Conservation (phyloP, 2,888 invertebrate genomes). For the Pelosia muscerda region DNA sequence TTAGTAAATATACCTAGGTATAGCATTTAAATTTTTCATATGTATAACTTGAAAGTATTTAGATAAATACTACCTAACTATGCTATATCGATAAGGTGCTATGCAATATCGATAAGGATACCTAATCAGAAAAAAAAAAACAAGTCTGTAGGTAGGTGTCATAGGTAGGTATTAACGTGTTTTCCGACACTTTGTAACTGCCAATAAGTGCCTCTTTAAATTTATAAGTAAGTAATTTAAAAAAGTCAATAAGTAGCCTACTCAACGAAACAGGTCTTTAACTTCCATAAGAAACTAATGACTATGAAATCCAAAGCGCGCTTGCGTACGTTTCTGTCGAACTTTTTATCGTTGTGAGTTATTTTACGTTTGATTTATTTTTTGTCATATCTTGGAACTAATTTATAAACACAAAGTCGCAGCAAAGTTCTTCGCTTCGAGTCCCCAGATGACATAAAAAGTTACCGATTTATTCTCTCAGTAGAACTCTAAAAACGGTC, state of each 20-base stretch:
- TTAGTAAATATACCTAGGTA: too few species aligned
- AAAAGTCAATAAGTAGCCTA: background rate
- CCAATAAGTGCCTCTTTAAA: background rate
- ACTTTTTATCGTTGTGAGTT: background rate
- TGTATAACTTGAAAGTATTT: too few species aligned
- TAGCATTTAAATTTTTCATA: too few species aligned
- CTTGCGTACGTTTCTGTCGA: background rate
- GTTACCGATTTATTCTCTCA: too few species aligned
- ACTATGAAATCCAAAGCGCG: background rate
- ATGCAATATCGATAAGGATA: too few species aligned
- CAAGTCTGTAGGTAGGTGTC: too few species aligned
- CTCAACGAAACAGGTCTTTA: background rate
- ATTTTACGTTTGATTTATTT: background rate
- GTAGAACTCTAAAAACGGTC: background rate
- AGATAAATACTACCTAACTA: too few species aligned
- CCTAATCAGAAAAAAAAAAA: too few species aligned
- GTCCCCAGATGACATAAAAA: background rate
- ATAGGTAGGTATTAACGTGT: too few species aligned
- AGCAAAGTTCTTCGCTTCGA: too few species aligned
- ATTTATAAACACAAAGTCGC: background rate
- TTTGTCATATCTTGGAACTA: background rate
- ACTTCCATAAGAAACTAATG: background rate
- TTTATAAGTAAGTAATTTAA: background rate
- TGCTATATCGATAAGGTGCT: too few species aligned
- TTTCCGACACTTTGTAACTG: background rate